phyloP scores from a whole-genome alignment of 2,888 invertebrate genomes.

The Nesidiocoris tenuis region DNA sequence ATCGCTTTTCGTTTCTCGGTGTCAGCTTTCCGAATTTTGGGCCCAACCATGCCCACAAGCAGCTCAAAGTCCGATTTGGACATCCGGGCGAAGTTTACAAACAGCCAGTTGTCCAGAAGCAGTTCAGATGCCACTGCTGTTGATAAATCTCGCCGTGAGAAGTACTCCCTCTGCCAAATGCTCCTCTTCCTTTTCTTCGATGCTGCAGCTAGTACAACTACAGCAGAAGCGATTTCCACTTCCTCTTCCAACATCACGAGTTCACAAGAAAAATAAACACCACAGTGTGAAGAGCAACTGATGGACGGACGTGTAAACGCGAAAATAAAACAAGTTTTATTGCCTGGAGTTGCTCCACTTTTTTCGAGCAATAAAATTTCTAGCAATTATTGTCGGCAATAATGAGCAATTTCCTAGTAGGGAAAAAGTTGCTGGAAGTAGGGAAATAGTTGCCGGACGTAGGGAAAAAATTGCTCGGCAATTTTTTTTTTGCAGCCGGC shows the following conservation, averaged over 20 bases:
- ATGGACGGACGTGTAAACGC: no score
- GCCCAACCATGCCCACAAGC: conserved; percentile 41
- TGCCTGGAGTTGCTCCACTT: no score
- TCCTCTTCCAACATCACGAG: conserved; percentile 4
- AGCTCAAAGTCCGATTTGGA: conserved; percentile 42
- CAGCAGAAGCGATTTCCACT: conserved; percentile 17
- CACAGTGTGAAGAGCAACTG: no score
- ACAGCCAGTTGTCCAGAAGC: conserved; percentile 18
- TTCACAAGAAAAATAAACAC: no score
- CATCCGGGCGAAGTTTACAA: conserved; percentile 40
- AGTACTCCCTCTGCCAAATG: conserved; percentile 1
- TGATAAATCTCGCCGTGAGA: background rate
- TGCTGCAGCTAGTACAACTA: conserved; percentile 12
- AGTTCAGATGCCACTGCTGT: conserved; percentile 13
- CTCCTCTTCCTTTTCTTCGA: conserved; percentile 7
- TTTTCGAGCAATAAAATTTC: no score
- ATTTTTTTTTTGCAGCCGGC: no score
- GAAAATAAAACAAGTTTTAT: no score
- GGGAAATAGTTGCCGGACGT: no score
- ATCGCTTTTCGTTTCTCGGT: conserved; percentile 38
- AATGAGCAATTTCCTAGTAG: no score
- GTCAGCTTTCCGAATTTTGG: conserved; percentile 42
- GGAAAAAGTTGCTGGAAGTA: no score
- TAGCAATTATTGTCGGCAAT: no score
- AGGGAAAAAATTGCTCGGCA: no score